Base-by-base conservation (phyloP, 2,888 invertebrate species). In the Drosophila percnosoma region DNA sequence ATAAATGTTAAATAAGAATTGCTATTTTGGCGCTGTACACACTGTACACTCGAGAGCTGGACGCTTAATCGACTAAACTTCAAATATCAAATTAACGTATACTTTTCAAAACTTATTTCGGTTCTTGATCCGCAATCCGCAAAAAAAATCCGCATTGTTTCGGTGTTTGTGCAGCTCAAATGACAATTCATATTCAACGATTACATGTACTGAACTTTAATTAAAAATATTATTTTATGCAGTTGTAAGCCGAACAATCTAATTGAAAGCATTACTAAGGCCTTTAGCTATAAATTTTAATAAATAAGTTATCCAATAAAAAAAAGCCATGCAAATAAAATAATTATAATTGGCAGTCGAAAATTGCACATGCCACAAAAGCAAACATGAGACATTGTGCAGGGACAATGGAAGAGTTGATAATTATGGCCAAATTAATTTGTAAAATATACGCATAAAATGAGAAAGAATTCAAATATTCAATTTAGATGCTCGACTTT, bases 381-480 rank as follows among this genome's bases (percentile, higher is more conserved):
- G 4, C 21, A 21, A 52, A 52, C 21, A 52, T 52, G 13, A 52
- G n/a, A 31, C 49, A 29, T 40, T 40, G 18, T n/a, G 10, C 18
- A 40, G 21, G 45, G 45, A 45, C 27, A 49, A 49, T 49, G 27
- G 13, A 21, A 4, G 13, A 15, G 45, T 45, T 21, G 7, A 45
- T 45, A 45, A 45, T 21, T 45, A 45, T 45, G 21, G 45, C 7
- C 4, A 7, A 45, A 21, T 45, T 45, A 45, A 45, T 21, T 45
- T 13, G 45, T 45, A 15, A 21, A 21, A 4, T 7, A 13, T 13
- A 21, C 13, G 18, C 18, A 11, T 42, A 21, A 57, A 45, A 21
- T 7, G 13, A 73, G 13, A 73, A 76, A 29, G 53, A 34, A 51
- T 36, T 24, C 6, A 66, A 77, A 74, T 61, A 52, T 15, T 42